Evolutionary conservation across 2,888 invertebrate genomes (phyloP), one percentile per base, ranked within the genome.

Genomic region (Conomelus anceps): DNA sequence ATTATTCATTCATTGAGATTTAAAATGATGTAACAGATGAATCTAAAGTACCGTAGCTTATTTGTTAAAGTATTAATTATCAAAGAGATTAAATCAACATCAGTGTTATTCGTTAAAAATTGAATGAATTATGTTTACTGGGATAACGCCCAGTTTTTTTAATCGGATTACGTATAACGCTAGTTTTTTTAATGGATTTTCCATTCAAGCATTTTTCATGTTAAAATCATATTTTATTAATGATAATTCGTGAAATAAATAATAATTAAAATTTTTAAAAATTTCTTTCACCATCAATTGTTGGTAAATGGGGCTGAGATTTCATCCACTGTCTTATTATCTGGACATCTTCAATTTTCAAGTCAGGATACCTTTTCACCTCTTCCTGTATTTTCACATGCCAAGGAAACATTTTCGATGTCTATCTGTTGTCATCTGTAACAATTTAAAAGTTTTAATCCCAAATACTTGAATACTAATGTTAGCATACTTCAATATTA

Each of bases 241-340:
- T 17, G 63, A 63, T 41, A 23, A 23, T 41, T n/a, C 22, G 6
- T 20, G n/a, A 85, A 22, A 63, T 85, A n/a, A 84, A 22, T 24
- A 23, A 0, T 23, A 23, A 3, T 22, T 84, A 13, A 17, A 29
- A 20, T 88, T 11, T 22, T 22, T 89, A 86, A 89, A 22, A 85
- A n/a, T 0, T 23, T 23, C 41, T 84, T 24, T 88, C 84, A 90
- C 90, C 90, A 63, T 24, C 63, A 22, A 90, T 23, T 22, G 29
- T 34, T 34, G 91, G 91, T n/a, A 91, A 88, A 84, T 91, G 90
- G 13, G 89, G 89, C 22, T 90, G 90, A 20, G 90, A 88, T 23
- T 87, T 34, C 22, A 91, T 90, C 91, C 91, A 91, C 23, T 88
- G 89, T 88, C 89, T 90, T 3, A 91, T 22, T 3, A 41, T 26